Base-by-base conservation (phyloP, 2,888 invertebrate genomes). In the Yponomeuta evonymella region DNA sequence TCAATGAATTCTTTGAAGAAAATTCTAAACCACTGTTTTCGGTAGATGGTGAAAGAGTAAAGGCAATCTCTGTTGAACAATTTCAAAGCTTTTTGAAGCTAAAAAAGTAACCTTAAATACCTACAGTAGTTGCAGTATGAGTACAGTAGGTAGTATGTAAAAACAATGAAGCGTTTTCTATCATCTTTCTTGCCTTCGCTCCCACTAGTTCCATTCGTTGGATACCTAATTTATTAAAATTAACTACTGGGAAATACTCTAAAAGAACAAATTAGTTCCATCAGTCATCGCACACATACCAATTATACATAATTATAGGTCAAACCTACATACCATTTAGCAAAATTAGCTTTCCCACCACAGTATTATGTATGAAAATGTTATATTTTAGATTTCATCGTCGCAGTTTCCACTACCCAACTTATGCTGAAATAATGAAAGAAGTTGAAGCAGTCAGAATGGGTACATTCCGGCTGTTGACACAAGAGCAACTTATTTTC, bases 401-500 rank as follows among this genome's bases (percentile, higher is more conserved):
- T 79, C 81, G 91, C 80, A 78, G 76, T 76, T 90, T 86, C 75
- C 76, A 81, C 48, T 89, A 88, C 71, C 91, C 91, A 33, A 81
- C 74, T 48, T 90, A 89, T 77, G 81, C 75, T 23, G 87, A 89
- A 78, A 81, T 91, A 69, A 90, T 91, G 88, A 76, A 12, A 12
- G 81, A 83, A 76, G 84, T 79, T 5, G 91, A 91, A 77, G 75
- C 78, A 62, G 77, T 90, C 67, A 81, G 85, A 76, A 86, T 85
- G 62, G 84, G 79, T 64, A 69, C 75, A 8, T 76, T 78, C 58
- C 82, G 85, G 79, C 74, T 87, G 75, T 72, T 91, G 62, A 89
- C 85, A 15, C 81, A 81, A 75, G 85, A 88, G 62, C 90, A 91
- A 78, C 76, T 89, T 73, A 79, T 91, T 74, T 89, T 85, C 72